A percentile compares a stretch with the other conserved stretches of the same genome.
Evolutionary conservation across 2,113 vertebrate genomes (phyloP).

Genomic region (Mormyrus lacerda): DNA sequence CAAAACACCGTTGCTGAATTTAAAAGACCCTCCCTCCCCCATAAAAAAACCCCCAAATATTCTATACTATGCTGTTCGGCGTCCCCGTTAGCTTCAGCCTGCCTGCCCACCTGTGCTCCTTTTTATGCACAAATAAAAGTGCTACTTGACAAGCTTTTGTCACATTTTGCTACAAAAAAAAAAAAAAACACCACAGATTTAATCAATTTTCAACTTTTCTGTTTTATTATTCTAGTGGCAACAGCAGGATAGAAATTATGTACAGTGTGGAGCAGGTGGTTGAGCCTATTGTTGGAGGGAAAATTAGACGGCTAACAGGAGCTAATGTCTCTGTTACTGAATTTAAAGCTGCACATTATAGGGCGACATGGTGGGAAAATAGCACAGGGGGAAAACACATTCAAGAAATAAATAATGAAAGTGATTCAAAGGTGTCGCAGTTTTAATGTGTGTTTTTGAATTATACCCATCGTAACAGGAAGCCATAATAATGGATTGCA

Average conservation of each 20-base stretch:
- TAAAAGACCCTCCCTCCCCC: background rate
- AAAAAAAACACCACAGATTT: background rate
- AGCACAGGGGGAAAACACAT: background rate
- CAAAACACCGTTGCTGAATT: background rate
- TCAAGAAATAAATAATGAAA: background rate
- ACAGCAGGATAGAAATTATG: background rate
- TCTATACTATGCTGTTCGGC: background rate
- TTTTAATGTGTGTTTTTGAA: background rate
- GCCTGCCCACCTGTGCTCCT: background rate
- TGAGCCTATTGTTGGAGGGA: background rate
- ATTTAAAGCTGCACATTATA: background rate
- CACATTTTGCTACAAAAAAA: background rate
- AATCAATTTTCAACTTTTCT: constrained; percentile 8
- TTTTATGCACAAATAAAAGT: background rate
- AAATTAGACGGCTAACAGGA: constrained; percentile 5
- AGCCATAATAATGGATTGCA: background rate
- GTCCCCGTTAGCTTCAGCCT: background rate
- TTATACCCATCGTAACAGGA: background rate
- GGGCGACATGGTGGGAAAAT: background rate
- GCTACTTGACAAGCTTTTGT: background rate
- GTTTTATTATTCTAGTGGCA: background rate
- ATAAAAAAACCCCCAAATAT: background rate
- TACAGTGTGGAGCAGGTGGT: constrained; percentile 2
- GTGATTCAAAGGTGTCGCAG: background rate
- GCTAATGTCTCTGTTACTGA: constrained; percentile 9